Evolutionary conservation across 2,113 vertebrate genomes (phyloP).

Genomic region (Microcebus ravelobensis): DNA sequence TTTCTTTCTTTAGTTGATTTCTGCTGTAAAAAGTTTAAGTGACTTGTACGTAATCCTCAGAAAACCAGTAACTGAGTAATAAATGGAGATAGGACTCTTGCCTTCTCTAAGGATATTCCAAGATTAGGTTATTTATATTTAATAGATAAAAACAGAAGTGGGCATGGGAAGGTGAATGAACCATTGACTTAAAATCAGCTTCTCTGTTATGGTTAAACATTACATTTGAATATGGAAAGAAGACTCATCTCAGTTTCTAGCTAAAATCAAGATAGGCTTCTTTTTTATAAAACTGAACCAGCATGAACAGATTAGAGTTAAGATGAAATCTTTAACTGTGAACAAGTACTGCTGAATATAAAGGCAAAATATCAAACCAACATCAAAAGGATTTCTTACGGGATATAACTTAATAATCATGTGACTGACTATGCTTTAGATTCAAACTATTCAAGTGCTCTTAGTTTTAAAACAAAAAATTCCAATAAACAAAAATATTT

Average conservation of each 20-base stretch:
- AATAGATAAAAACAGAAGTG: not conserved
- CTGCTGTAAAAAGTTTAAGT: not conserved
- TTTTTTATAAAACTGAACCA: not conserved
- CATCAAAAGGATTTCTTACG: not conserved
- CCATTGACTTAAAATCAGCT: not conserved
- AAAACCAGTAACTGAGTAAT: not conserved
- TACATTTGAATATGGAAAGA: not conserved
- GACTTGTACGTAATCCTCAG: not conserved
- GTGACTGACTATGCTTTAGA: not conserved
- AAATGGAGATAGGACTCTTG: not conserved
- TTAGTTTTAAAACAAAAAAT: not conserved
- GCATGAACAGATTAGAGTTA: not conserved
- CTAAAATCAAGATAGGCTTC: not conserved
- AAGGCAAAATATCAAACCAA: not conserved
- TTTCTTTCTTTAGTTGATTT: not conserved
- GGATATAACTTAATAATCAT: not conserved
- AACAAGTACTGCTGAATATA: not conserved
- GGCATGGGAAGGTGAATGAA: not conserved
- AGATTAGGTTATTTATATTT: not conserved
- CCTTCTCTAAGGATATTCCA: not conserved
- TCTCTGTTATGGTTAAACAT: not conserved
- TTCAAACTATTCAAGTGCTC: not conserved
- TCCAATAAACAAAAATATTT: not conserved
- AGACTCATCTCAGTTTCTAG: not conserved
- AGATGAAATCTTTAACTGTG: not conserved